Conservation (phyloP, 2,113 vertebrate species). For the Brachypodius melanocephalos region DNA sequence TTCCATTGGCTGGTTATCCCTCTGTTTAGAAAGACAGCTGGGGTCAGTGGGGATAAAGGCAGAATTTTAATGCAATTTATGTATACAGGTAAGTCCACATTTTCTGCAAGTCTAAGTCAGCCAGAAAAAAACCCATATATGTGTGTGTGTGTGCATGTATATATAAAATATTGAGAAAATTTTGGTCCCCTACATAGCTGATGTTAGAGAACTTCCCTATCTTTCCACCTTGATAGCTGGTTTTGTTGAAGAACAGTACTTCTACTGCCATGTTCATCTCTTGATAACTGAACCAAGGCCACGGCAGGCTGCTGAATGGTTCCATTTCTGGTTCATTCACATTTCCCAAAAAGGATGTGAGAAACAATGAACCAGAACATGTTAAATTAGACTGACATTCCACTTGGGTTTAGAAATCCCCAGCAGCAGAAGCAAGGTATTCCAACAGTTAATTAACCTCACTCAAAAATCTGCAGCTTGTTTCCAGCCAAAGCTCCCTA, state of each 20-base stretch:
- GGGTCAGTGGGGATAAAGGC: background rate
- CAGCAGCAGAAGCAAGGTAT: slow-evolving; percentile 16
- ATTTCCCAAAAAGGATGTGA: background rate
- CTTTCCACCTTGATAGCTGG: background rate
- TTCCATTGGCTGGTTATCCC: background rate
- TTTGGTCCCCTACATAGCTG: background rate
- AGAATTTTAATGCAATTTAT: background rate
- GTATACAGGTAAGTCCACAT: background rate
- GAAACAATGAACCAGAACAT: background rate
- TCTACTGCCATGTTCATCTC: background rate
- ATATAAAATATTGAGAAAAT: background rate
- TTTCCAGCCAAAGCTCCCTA: slow-evolving; percentile 17
- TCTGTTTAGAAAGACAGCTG: background rate
- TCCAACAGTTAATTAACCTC: slow-evolving; percentile 40
- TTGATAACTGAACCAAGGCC: background rate
- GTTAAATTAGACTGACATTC: background rate
- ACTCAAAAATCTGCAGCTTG: slow-evolving; percentile 13
- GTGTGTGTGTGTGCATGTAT: no score
- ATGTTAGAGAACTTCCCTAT: background rate
- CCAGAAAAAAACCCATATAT: background rate
- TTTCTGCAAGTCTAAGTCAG: background rate
- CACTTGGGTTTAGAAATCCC: background rate
- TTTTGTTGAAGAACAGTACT: background rate
- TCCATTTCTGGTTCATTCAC: background rate
- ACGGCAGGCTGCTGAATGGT: background rate